Evolutionary conservation across 1,140 invertebrate species (phyloP).

Genomic region (Zaprionus camerounensis): DNA sequence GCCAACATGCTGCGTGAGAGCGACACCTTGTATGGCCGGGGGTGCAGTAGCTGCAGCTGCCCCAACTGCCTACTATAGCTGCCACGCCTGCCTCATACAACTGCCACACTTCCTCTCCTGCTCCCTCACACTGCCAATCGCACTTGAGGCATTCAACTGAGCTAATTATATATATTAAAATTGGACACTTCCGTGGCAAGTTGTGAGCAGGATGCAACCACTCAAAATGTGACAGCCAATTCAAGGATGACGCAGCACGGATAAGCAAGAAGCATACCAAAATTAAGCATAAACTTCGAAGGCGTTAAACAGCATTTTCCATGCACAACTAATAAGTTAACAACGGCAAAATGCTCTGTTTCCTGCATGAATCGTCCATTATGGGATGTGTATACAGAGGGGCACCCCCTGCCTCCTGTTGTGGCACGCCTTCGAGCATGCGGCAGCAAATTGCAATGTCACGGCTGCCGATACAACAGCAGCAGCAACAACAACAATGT

Average conservation of each 20-base stretch:
- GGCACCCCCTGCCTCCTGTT: background rate
- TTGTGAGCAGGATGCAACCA: conserved; percentile 14
- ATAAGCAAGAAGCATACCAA: conserved; percentile 9
- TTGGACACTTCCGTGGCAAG: conserved; percentile 62
- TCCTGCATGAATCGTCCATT: conserved; percentile 84
- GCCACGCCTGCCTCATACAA: no score
- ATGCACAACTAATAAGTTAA: conserved; percentile 79
- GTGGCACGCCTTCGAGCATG: conserved; percentile 25
- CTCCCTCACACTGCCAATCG: background rate
- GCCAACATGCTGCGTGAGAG: conserved; percentile 25
- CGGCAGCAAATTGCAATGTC: conserved; percentile 70
- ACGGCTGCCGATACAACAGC: conserved; percentile 49
- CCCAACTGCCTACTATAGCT: background rate
- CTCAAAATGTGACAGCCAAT: conserved; percentile 65
- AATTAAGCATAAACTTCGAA: conserved; percentile 43
- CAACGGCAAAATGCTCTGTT: conserved; percentile 79
- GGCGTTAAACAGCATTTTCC: conserved; percentile 61
- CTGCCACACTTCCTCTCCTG: background rate
- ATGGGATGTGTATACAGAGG: conserved; percentile 29
- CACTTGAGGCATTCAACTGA: conserved; percentile 7
- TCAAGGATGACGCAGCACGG: conserved; percentile 61
- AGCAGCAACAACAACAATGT: conserved; percentile 1
- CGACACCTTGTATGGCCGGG: conserved; percentile 1
- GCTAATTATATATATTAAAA: conserved; percentile 73
- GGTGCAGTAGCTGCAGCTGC: background rate